Percentiles rank a stretch among this genome's conserved stretches.
These are phyloP conservation scores for Gopherus flavomarginatus DNA, from an alignment of 2,113 vertebrate genomes.

Conservation along the genomic window DNA sequence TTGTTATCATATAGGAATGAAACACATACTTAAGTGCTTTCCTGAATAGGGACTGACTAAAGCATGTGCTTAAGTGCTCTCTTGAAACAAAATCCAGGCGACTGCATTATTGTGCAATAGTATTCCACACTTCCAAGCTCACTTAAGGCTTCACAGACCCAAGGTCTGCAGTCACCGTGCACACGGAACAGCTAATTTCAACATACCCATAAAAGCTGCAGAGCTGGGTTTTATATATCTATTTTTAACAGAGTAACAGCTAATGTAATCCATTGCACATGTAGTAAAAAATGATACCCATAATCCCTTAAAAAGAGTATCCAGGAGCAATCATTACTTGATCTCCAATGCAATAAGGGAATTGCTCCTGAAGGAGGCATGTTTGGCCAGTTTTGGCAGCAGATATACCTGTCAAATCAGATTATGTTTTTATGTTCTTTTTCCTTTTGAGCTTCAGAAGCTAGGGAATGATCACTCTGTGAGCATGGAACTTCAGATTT, in stretches of 20 bases:
- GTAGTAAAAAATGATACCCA: neutral
- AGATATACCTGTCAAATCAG: conserved; percentile 44
- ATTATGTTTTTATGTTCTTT: conserved; percentile 5
- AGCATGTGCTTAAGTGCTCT: neutral
- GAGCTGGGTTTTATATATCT: neutral
- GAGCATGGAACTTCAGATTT: conserved; percentile 21
- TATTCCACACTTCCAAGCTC: neutral
- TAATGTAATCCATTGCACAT: neutral
- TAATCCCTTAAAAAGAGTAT: neutral
- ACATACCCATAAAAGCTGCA: neutral
- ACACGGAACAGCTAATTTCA: neutral
- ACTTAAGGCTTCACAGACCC: neutral
- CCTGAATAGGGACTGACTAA: neutral
- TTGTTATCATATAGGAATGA: neutral
- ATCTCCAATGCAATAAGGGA: neutral
- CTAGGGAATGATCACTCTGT: neutral
- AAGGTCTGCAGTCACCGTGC: neutral
- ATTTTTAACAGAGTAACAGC: neutral
- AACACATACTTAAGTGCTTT: neutral
- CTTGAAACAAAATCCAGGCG: neutral
- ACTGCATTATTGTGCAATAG: neutral
- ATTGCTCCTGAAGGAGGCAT: neutral
- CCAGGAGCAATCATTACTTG: neutral
- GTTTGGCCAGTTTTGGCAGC: conserved; percentile 17
- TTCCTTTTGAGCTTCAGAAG: conserved; percentile 8